These are phyloP conservation scores for Neosalanx taihuensis DNA, from an alignment of 2,797 vertebrate species.

Conservation along the genomic window DNA sequence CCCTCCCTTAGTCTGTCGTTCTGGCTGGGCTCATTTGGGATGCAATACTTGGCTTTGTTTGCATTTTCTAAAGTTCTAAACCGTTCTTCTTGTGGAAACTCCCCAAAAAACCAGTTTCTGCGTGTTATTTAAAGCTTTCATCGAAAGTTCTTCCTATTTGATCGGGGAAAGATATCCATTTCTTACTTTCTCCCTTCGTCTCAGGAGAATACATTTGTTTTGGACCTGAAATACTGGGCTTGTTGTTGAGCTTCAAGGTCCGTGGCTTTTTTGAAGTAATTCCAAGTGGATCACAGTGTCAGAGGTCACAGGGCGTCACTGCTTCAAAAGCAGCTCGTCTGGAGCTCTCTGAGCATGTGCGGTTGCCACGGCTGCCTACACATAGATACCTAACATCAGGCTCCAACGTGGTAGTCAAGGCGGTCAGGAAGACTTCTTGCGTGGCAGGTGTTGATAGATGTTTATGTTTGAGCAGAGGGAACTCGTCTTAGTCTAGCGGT, in stretches of 20 bases:
- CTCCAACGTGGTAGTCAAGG: not conserved
- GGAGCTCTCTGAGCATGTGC: not conserved
- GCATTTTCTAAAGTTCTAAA: not conserved
- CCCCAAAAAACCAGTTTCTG: not conserved
- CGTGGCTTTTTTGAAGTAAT: not conserved
- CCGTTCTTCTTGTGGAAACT: not conserved
- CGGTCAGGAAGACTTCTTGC: not conserved
- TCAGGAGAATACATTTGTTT: not conserved
- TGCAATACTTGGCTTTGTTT: not conserved
- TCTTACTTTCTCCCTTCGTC: slow-evolving; percentile 10
- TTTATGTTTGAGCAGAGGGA: not conserved
- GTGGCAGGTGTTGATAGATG: not conserved
- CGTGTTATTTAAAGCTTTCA: not conserved
- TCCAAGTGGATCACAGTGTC: not conserved
- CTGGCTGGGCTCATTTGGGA: not conserved
- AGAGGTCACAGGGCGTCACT: not conserved
- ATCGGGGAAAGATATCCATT: not conserved
- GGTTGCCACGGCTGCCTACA: not conserved
- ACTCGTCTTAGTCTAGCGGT: not conserved
- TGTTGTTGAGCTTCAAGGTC: slow-evolving; percentile 15
- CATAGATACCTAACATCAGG: not conserved
- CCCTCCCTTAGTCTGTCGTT: not conserved
- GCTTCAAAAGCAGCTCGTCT: not conserved
- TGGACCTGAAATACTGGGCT: not conserved
- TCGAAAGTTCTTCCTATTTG: not conserved